Percentiles rank a stretch among this genome's conserved stretches.
These are phyloP conservation scores for Microctenopoma stevenorrisi DNA, from an alignment of 2,797 vertebrate species.

Conservation along the genomic window DNA sequence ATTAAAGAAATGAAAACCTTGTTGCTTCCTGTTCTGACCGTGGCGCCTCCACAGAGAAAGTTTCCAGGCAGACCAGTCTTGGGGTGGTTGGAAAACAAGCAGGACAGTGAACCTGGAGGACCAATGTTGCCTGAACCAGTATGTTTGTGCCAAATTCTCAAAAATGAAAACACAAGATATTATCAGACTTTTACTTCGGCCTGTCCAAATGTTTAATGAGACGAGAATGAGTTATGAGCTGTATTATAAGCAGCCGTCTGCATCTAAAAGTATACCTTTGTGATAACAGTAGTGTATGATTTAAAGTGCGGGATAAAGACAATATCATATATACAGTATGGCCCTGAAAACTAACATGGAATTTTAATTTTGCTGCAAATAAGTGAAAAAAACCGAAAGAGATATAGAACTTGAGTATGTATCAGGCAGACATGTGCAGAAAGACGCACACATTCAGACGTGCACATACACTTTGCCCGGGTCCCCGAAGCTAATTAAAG, in stretches of 20 bases:
- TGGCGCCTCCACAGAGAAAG: too few species aligned
- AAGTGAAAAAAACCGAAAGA: slow-evolving; percentile 41
- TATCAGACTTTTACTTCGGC: neutral
- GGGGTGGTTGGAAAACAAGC: too few species aligned
- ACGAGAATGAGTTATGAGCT: neutral
- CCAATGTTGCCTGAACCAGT: neutral
- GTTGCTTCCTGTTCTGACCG: too few species aligned
- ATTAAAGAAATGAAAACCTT: too few species aligned
- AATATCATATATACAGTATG: slow-evolving; percentile 44
- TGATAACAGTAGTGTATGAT: slow-evolving; percentile 60
- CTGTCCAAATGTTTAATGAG: slow-evolving; percentile 36
- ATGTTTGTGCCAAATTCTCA: slow-evolving; percentile 14
- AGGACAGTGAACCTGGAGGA: too few species aligned
- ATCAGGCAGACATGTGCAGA: slow-evolving; percentile 40
- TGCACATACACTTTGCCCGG: slow-evolving; percentile 66
- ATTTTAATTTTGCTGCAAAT: slow-evolving; percentile 64
- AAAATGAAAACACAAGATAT: slow-evolving; percentile 33
- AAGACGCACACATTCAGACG: slow-evolving; percentile 39
- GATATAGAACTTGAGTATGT: slow-evolving; percentile 41
- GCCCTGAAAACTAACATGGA: slow-evolving; percentile 51
- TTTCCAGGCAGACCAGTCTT: too few species aligned
- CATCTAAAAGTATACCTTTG: slow-evolving; percentile 47
- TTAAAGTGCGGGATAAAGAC: slow-evolving; percentile 51
- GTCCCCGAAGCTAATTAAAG: slow-evolving; percentile 85
- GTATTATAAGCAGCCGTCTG: slow-evolving; percentile 34